Base-by-base conservation (phyloP, 2,797 vertebrate genomes). In the Anabas testudineus region DNA sequence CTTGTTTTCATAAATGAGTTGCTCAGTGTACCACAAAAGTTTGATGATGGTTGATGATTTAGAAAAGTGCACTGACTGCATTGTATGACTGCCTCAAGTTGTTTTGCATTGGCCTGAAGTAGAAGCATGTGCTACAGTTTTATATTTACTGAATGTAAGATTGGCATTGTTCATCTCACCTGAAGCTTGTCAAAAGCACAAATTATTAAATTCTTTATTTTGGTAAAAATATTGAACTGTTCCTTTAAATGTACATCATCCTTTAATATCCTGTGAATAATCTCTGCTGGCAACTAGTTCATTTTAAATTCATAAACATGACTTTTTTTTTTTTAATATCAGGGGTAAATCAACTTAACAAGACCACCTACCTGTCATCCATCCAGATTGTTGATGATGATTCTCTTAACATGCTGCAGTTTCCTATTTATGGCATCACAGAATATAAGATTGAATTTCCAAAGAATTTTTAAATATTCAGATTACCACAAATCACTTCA, bases 71-170 rank as follows among this genome's bases (percentile, higher is more conserved):
- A 61, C 28, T 26, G 18, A 60, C 39, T 61, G 60, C n/a, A n/a
- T n/a, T 75, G 63, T 52, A 24, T 78, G 67, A 21, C 30, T 42
- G 30, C 56, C 42, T 55, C 62, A 74, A 67, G 62, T 65, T 47
- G 47, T 13, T 45, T 41, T 37, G 21, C 19, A 32, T 4, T 21
- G 16, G 64, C 34, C 12, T 24, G 9, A 36, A 10, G 21, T 59
- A 53, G 30, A 39, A 26, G 21, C 18, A 19, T 7, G 12, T 57
- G 13, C 30, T 13, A 4, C 12, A 12, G 34, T 36, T 13, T 36
- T 36, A 36, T 12, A 36, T 36, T 36, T 12, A 36, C 12, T 32
- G 8, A 32, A 36, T 36, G 34, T 36, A 36, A 28, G n/a, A n/a
- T 10, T 28, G 26, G 26, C 28, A 28, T 28, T 28, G 26, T 28